A percentile compares a stretch with the other conserved stretches of the same genome.
phyloP scores from a whole-genome alignment of 2,888 invertebrate species.

The Psylliodes chrysocephalus region DNA sequence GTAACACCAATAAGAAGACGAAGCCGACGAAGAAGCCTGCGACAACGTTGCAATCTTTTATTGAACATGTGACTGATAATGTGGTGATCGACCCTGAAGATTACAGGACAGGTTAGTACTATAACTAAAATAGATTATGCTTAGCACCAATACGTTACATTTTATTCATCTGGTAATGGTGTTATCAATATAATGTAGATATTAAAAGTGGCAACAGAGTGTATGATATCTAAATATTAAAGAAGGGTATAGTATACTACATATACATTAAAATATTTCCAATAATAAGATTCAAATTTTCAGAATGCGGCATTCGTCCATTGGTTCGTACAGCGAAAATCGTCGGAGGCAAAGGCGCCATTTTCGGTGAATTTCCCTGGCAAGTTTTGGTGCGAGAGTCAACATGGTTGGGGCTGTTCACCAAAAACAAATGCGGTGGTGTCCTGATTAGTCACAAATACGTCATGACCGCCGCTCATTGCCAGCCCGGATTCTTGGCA shows the following conservation, averaged over 20 bases:
- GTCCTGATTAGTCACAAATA: slow-evolving; percentile 89
- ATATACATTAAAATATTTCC: too few relatives aligned
- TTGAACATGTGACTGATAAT: slow-evolving; percentile 54
- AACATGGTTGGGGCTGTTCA: slow-evolving; percentile 92
- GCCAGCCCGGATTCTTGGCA: slow-evolving; percentile 92
- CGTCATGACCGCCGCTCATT: slow-evolving; percentile 93
- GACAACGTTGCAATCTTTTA: slow-evolving; percentile 62
- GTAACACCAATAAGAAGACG: slow-evolving; percentile 53
- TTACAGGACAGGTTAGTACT: slow-evolving; percentile 62
- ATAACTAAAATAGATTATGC: too few relatives aligned
- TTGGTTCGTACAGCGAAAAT: slow-evolving; percentile 82
- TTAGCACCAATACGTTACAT: too few relatives aligned
- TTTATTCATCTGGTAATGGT: too few relatives aligned
- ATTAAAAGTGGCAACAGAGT: too few relatives aligned
- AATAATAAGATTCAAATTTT: too few relatives aligned
- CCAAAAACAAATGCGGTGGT: slow-evolving; percentile 95
- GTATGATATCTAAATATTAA: too few relatives aligned
- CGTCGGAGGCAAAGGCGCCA: slow-evolving; percentile 88
- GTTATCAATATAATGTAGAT: too few relatives aligned
- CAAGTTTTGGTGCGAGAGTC: slow-evolving; percentile 91
- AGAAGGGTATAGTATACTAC: too few relatives aligned
- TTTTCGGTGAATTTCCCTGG: slow-evolving; percentile 93
- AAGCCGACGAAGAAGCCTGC: slow-evolving; percentile 65
- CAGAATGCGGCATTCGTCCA: slow-evolving; percentile 90
- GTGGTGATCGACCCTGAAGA: slow-evolving; percentile 42